Base-by-base conservation (phyloP, 2,888 invertebrate species). In the Cryptosula pallasiana region DNA sequence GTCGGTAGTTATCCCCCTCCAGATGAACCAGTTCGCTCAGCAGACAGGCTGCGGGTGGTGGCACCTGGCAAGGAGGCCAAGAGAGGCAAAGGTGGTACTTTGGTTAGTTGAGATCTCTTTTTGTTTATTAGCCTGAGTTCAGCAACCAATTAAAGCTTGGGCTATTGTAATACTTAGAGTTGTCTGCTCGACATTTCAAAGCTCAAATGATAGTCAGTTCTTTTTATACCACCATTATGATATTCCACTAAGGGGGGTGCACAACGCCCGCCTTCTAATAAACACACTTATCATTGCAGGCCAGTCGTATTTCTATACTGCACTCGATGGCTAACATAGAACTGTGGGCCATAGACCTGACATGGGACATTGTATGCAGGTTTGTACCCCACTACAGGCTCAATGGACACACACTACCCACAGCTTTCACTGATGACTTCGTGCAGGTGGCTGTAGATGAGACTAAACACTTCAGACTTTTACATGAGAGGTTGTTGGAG, bases 241-340 rank as follows among this genome's bases (percentile, higher is more conserved):
- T n/a, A n/a, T n/a, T n/a, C n/a, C n/a, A n/a, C n/a, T n/a, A n/a
- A n/a, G n/a, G n/a, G n/a, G n/a, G n/a, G n/a, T n/a, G n/a, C n/a
- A n/a, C n/a, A n/a, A n/a, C n/a, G n/a, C n/a, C n/a, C n/a, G n/a
- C n/a, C 20, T 45, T 45, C 9, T 45, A 45, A 45, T 13, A 45
- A 9, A 16, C 25, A 55, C 55, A 16, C 55, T 55, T 25, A 23
- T 55, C 36, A 29, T 71, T 70, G 1, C 57, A 76, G 76, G 57
- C 73, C 27, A 76, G 76, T 55, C 72, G 76, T n/a, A 74, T 76
- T 20, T 73, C 75, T 27, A 73, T 74, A 35, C 72, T 76, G 3
- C 76, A 76, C 71, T 74, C 76, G 13, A 55, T 76, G 69, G 75
- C 75, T 23, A 76, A 76, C 55, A 76, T 76, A 57, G 76, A 76